Evolutionary conservation across 2,888 invertebrate species (phyloP), one percentile per base, ranked within the genome.

Genomic region (Cephus runcator): DNA sequence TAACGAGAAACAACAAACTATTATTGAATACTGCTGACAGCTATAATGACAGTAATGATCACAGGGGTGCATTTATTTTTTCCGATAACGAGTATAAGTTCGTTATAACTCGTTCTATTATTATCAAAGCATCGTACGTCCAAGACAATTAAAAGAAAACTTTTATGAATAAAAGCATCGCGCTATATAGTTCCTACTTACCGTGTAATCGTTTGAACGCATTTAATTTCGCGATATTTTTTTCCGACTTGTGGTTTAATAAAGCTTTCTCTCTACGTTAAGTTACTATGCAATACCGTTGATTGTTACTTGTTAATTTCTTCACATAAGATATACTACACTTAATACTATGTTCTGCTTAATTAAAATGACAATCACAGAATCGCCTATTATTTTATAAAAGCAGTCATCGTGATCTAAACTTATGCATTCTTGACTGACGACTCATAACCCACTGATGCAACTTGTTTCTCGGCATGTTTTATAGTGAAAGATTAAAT

Each of bases 291-390:
- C 56, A 56, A 56, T 56, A 56, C 56, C 23, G 34, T 73, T 33
- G 71, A 71, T 35, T 73, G 69, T 36, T 31, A 76, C 30, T 31
- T 11, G 36, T 76, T 30, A 31, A 36, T 56, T 81, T 80, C 31
- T 75, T 77, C 69, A 69, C n/a, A 35, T 36, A 77, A 73, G 56
- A 78, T 71, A 75, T 81, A 1, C 23, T 56, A 56, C 56, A 23
- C 23, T 23, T 23, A 23, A 56, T 56, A 56, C 56, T 56, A 56
- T 74, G 78, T 77, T 40, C 78, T 77, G 75, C 73, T 79, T 77
- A 69, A 71, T 79, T 80, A 75, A 69, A 78, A 82, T 69, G 85
- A 84, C 83, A 83, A 84, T 84, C 85, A 81, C 74, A 79, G 74
- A 73, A 77, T 79, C 73, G 34, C 71, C 33, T 33, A 30, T 34